phyloP scores from a whole-genome alignment of 2,113 vertebrate genomes.

The Caranx ignobilis region DNA sequence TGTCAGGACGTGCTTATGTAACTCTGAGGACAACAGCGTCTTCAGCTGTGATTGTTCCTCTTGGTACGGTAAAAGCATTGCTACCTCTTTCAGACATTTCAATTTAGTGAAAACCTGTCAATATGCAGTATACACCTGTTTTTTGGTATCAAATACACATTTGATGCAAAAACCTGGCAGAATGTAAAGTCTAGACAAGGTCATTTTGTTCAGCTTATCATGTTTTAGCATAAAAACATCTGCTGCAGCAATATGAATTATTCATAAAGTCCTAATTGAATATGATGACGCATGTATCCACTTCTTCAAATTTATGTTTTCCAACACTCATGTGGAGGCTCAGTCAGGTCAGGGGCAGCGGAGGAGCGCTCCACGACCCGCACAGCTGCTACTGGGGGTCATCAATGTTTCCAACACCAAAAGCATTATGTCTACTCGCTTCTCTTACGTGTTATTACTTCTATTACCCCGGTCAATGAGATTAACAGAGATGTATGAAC shows the following conservation, averaged over 20 bases:
- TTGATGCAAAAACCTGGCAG: background rate
- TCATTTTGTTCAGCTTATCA: background rate
- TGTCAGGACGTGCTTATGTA: background rate
- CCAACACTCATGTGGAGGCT: background rate
- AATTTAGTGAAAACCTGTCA: background rate
- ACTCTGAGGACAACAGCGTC: constrained; percentile 15
- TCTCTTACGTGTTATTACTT: constrained; percentile 44
- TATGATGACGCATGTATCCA: background rate
- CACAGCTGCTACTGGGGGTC: background rate
- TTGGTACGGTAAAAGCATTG: background rate
- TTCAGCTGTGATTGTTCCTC: constrained; percentile 3
- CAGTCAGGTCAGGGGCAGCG: constrained; percentile 3
- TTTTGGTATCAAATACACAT: background rate
- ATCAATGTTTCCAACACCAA: background rate
- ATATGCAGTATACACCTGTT: background rate
- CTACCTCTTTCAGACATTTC: background rate
- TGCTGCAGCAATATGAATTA: background rate
- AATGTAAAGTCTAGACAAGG: background rate
- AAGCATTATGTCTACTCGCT: constrained; percentile 6
- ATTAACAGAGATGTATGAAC: constrained; percentile 82
- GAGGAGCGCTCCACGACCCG: background rate
- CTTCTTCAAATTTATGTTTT: constrained; percentile 15
- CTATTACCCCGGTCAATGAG: constrained; percentile 67
- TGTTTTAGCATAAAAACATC: constrained; percentile 3
- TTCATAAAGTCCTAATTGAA: constrained; percentile 26